Base-by-base conservation (phyloP, 2,888 invertebrate genomes). In the Lasioglossum malachurum region DNA sequence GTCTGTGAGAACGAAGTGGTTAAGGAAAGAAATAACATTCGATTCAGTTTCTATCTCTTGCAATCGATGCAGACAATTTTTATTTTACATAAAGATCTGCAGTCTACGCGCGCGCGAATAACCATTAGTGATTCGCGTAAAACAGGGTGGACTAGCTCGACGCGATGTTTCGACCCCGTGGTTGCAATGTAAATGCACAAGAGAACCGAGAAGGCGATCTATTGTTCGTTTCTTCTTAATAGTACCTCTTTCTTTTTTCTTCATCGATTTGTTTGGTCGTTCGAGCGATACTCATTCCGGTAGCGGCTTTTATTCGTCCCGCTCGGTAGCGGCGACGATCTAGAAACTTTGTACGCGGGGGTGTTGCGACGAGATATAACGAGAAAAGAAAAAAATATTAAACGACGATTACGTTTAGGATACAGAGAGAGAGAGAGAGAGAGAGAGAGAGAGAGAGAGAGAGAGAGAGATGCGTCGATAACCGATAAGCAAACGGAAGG, bases 101-200 rank as follows among this genome's bases (percentile, higher is more conserved):
- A 44, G 44, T 44, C 4, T 44, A 14, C 44, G n/a, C n/a, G n/a
- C n/a, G n/a, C n/a, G n/a, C n/a, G 14, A 46, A 46, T 5, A 16
- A 46, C 46, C 5, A 46, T 92, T 90, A 91, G 91, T 91, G 72
- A 77, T 87, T 72, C 75, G 72, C 80, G 76, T 67, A 41, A 19
- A 74, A 74, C 79, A 78, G 64, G 31, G 35, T 53, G 64, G 31
- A 57, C 57, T 19, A 46, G 67, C 35, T 73, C 46, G 75, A 75
- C 14, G 57, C 35, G 27, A 57, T 49, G 38, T 27, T 46, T 67
- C 44, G 67, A 75, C 57, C 27, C 44, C 46, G 69, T 35, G 73
- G 80, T 82, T 71, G 76, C 75, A 88, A 80, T 53, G 64, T 14
- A 75, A 31, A 41, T 75, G 57, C 74, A 77, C 72, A 74, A 76